These are phyloP conservation scores for Coecobrya sp. DNA, from an alignment of 2,888 invertebrate species.

Conservation along the genomic window DNA sequence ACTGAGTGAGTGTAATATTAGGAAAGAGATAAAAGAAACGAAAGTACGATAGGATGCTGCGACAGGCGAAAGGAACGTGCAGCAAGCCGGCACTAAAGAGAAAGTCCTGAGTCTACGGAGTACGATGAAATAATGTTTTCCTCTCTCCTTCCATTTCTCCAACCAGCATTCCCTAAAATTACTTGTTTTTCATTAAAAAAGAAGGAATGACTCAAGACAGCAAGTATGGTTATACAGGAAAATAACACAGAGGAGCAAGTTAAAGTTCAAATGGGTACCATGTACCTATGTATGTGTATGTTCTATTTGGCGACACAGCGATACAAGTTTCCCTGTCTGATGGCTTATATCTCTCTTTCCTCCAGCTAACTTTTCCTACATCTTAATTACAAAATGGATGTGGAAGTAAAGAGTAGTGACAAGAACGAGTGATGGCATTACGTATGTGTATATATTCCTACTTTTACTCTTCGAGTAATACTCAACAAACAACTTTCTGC, in stretches of 20 bases:
- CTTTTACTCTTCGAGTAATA: neutral
- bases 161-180: constrained; percentile 44
- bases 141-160: neutral
- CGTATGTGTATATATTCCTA: too few relatives aligned
- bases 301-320: constrained; percentile 31
- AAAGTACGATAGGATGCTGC: neutral
- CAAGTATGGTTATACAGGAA: constrained; percentile 8
- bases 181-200: constrained; percentile 69
- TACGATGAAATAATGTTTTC: neutral
- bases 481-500: too few relatives aligned
- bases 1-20: constrained; percentile 21
- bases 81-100: neutral
- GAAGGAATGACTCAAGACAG: constrained; percentile 28
- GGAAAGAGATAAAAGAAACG: neutral
- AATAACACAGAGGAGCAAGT: neutral
- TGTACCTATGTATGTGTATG: constrained; percentile 34
- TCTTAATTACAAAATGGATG: constrained; percentile 75
- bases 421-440: neutral
- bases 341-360: neutral
- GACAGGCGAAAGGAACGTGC: too few relatives aligned
- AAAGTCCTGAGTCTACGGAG: neutral
- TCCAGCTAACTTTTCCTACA: constrained; percentile 43
- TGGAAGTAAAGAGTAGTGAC: neutral
- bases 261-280: neutral
- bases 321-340: neutral